These are phyloP conservation scores for Nibea albiflora DNA, from an alignment of 2,113 vertebrate genomes.

Conservation along the genomic window DNA sequence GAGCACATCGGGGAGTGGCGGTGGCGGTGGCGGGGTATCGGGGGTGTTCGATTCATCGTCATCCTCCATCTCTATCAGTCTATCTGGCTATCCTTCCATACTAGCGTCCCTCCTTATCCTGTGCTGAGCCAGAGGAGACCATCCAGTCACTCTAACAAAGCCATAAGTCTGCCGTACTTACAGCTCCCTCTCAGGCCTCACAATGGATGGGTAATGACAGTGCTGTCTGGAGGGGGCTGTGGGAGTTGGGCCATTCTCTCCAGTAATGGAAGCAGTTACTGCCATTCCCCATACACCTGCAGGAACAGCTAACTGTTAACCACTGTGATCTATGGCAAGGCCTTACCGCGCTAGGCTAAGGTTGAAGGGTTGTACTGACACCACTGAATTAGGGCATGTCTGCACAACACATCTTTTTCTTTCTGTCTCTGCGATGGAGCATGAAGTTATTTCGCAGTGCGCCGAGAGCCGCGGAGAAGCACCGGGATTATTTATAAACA, in stretches of 20 bases:
- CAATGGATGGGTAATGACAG: constrained; percentile 84
- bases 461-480: constrained; percentile 32
- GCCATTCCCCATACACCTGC: constrained; percentile 81
- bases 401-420: constrained; percentile 40
- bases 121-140: constrained; percentile 74
- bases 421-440: constrained; percentile 19
- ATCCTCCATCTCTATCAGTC: constrained; percentile 66
- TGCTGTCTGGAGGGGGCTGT: constrained; percentile 78
- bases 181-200: constrained; percentile 79
- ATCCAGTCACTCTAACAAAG: constrained; percentile 76
- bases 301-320: constrained; percentile 79
- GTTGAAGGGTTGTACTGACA: constrained; percentile 72
- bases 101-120: constrained; percentile 60
- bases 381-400: constrained; percentile 69
- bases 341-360: constrained; percentile 54
- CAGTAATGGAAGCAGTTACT: constrained; percentile 82
- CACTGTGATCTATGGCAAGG: constrained; percentile 76
- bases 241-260: constrained; percentile 78
- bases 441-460: constrained; percentile 21
- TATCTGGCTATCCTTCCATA: constrained; percentile 65
- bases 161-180: constrained; percentile 84
- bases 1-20: constrained; percentile 49
- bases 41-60: constrained; percentile 68
- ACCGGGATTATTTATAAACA: constrained; percentile 60
- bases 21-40: constrained; percentile 32